These are phyloP conservation scores for Malurus cyaneus DNA, from an alignment of 2,113 vertebrate species.

Conservation along the genomic window DNA sequence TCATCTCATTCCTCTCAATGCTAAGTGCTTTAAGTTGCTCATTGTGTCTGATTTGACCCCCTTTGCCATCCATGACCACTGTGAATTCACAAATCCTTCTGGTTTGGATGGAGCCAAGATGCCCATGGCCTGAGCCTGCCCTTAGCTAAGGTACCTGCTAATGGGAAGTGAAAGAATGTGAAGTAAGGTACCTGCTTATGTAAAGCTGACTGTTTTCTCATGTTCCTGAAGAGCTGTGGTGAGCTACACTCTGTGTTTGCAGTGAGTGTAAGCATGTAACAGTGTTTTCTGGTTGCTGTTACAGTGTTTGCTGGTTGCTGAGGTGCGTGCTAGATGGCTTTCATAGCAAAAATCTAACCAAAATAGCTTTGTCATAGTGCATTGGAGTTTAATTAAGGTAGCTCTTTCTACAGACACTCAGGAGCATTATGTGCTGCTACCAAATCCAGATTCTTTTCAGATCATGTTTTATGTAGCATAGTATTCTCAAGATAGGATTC, in stretches of 20 bases:
- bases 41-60: background rate
- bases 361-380: background rate
- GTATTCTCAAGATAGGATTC: constrained; percentile 24
- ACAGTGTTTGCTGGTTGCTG: background rate
- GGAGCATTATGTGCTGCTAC: background rate
- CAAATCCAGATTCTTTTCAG: background rate
- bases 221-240: background rate
- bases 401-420: background rate
- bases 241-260: background rate
- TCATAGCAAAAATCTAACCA: background rate
- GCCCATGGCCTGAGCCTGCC: background rate
- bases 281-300: background rate
- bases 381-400: constrained; percentile 13
- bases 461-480: constrained; percentile 24
- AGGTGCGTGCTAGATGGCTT: background rate
- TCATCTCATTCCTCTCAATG: background rate
- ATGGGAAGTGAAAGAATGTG: background rate
- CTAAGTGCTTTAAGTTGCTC: background rate
- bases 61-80: background rate
- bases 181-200: background rate
- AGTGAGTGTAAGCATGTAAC: background rate
- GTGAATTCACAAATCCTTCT: background rate
- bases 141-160: background rate
- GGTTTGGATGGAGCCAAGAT: background rate
- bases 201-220: background rate